Evolutionary conservation across 2,113 vertebrate species (phyloP).

Genomic region (Scolopax mira): DNA sequence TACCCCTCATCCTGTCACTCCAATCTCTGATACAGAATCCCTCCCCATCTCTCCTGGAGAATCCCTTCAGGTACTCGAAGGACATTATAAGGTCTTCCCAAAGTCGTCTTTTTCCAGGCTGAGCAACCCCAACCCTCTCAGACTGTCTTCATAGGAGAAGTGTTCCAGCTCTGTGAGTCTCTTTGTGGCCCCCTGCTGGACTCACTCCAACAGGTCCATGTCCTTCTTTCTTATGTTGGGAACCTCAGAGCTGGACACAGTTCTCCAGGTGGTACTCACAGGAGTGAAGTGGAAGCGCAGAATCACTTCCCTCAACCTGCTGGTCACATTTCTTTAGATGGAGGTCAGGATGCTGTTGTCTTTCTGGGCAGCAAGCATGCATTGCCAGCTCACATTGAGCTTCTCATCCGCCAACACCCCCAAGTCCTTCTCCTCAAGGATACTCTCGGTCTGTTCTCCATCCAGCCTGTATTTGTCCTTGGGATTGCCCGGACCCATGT

Average conservation of each 20-base stretch:
- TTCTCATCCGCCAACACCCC: no score
- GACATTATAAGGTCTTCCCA: neutral
- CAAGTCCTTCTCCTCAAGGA: neutral
- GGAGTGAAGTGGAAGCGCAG: neutral
- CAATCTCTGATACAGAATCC: neutral
- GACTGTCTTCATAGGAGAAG: neutral
- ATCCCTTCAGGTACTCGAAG: neutral
- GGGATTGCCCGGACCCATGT: neutral
- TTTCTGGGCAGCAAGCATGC: neutral
- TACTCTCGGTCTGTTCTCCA: neutral
- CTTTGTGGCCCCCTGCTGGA: neutral
- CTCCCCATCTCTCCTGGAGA: neutral
- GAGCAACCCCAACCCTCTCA: neutral
- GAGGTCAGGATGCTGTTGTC: neutral
- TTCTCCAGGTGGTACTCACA: neutral
- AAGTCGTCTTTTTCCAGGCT: neutral
- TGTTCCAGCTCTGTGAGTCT: neutral
- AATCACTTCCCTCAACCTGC: neutral
- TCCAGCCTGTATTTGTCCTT: neutral
- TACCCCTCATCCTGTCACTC: neutral
- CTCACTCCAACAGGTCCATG: neutral
- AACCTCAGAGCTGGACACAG: neutral
- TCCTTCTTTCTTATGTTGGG: neutral
- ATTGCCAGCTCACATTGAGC: neutral
- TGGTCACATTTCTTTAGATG: neutral